These are phyloP conservation scores for Patella depressa DNA, from an alignment of 2,888 invertebrate genomes.

Conservation along the genomic window DNA sequence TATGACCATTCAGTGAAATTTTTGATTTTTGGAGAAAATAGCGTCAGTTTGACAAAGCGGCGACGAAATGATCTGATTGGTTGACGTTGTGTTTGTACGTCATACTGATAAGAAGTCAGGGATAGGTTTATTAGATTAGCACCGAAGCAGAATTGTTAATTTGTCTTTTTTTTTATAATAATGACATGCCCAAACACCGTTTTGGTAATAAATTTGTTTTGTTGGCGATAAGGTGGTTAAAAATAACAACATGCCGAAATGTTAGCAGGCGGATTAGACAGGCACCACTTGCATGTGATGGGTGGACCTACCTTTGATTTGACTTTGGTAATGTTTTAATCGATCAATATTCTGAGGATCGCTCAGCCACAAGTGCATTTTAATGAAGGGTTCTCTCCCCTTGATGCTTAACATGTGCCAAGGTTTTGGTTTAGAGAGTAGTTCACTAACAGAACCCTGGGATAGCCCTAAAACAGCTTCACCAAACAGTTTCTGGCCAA, in stretches of 20 bases:
- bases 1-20: not conserved
- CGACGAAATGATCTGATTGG: no score
- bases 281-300: constrained; percentile 17
- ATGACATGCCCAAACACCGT: no score
- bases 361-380: constrained; percentile 90
- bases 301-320: constrained; percentile 67
- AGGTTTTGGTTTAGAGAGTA: constrained; percentile 97
- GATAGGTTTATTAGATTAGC: no score
- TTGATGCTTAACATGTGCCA: constrained; percentile 99
- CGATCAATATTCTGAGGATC: constrained; percentile 95
- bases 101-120: no score
- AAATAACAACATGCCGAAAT: not conserved
- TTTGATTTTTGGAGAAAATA: not conserved
- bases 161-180: no score
- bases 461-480: constrained; percentile 96
- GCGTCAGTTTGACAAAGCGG: not conserved
- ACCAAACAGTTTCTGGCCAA: constrained; percentile 97
- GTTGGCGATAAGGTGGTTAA: not conserved
- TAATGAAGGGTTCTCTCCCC: constrained; percentile 82
- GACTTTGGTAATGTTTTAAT: constrained; percentile 77
- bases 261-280: constrained; percentile 13
- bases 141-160: no score
- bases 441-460: constrained; percentile 93
- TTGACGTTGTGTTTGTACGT: no score
- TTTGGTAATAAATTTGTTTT: not conserved